phyloP scores from a whole-genome alignment of 2,113 vertebrate genomes.

The Centrocercus urophasianus region DNA sequence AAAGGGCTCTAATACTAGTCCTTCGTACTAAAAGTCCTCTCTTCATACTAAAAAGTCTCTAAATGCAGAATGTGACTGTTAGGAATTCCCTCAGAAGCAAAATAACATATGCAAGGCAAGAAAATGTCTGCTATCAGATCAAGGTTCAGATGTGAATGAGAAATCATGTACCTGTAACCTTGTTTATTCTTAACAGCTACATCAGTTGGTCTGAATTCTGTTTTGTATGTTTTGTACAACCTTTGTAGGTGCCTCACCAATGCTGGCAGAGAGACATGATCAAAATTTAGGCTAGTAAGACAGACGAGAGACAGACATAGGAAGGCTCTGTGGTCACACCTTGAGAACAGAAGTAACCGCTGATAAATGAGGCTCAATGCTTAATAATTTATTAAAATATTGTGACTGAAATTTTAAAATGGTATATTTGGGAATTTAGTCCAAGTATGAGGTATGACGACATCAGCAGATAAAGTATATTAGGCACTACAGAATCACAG shows the following conservation, averaged over 20 bases:
- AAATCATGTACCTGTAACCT: neutral
- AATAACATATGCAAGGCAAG: neutral
- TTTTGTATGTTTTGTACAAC: neutral
- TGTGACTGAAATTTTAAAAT: neutral
- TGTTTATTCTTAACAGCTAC: neutral
- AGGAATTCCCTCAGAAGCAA: neutral
- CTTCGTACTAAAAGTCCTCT: neutral
- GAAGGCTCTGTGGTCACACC: rapidly evolving
- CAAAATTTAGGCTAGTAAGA: neutral
- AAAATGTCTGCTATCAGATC: neutral
- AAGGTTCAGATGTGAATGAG: neutral
- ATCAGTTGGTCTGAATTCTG: neutral
- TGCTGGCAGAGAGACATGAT: neutral
- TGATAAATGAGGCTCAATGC: neutral
- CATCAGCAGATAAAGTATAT: too few species aligned
- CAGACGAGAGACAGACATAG: neutral
- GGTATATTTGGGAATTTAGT: neutral
- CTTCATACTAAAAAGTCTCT: neutral
- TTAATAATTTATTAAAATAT: neutral
- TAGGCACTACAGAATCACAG: too few species aligned
- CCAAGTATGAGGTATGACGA: too few species aligned
- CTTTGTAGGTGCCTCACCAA: neutral
- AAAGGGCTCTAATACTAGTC: too few species aligned
- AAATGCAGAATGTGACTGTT: neutral
- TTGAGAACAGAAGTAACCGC: neutral